Percentiles rank a stretch among this genome's conserved stretches.
These are phyloP conservation scores for Aviceda subcristata DNA, from an alignment of 2,113 vertebrate genomes.

Conservation along the genomic window DNA sequence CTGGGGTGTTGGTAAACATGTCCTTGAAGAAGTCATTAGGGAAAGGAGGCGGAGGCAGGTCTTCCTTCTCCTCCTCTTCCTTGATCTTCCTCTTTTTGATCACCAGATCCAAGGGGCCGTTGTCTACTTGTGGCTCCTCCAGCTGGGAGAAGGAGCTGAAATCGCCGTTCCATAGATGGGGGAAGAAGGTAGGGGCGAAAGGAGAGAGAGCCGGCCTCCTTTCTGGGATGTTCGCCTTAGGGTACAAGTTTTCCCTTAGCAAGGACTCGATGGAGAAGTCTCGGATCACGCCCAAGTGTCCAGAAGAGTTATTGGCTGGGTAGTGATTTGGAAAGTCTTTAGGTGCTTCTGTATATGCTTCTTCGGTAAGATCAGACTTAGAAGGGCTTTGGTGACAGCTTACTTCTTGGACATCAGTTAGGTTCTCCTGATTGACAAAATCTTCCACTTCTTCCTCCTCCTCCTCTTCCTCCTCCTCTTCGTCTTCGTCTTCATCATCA, in stretches of 20 bases:
- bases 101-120: slow-evolving; percentile 86
- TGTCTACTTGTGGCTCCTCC: slow-evolving; percentile 77
- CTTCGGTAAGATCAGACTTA: slow-evolving; percentile 75
- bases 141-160: slow-evolving; percentile 85
- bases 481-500: slow-evolving; percentile 70
- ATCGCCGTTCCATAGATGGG: slow-evolving; percentile 88
- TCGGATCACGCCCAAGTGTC: slow-evolving; percentile 79
- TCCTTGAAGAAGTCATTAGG: slow-evolving; percentile 91
- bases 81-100: slow-evolving; percentile 94
- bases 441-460: slow-evolving; percentile 83
- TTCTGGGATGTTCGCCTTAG: slow-evolving; percentile 84
- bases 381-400: slow-evolving; percentile 85
- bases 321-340: slow-evolving; percentile 75
- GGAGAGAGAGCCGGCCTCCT: slow-evolving; percentile 84
- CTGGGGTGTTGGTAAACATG: slow-evolving; percentile 76
- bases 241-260: slow-evolving; percentile 92
- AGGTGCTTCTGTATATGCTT: slow-evolving; percentile 67
- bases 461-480: slow-evolving; percentile 84
- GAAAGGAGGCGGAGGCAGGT: slow-evolving; percentile 79
- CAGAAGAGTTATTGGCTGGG: slow-evolving; percentile 57
- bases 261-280: slow-evolving; percentile 97
- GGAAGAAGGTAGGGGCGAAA: slow-evolving; percentile 88
- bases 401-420: slow-evolving; percentile 67
- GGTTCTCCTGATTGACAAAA: slow-evolving; percentile 75
- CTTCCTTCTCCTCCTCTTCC: slow-evolving; percentile 92